A percentile compares a stretch with the other conserved stretches of the same genome.
These are phyloP conservation scores for Aepyceros melampus DNA, from an alignment of 2,113 vertebrate species.

Conservation along the genomic window DNA sequence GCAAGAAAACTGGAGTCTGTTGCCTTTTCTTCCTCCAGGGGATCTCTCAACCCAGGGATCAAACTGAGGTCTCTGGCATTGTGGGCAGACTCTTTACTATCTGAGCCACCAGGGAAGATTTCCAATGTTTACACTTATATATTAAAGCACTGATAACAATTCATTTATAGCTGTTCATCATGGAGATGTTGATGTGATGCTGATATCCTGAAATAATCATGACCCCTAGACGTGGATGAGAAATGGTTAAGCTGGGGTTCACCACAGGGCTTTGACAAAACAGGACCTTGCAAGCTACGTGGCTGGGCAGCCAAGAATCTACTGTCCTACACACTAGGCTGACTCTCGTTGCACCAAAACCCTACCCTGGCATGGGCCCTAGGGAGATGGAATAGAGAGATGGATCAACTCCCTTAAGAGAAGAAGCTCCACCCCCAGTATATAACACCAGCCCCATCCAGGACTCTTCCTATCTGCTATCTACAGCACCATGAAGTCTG, in stretches of 20 bases:
- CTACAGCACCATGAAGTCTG: conserved; percentile 29
- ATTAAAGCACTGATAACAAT: neutral
- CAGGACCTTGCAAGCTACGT: neutral
- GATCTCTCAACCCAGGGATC: neutral
- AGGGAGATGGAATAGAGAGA: conserved; percentile 11
- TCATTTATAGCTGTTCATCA: neutral
- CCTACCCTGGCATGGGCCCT: neutral
- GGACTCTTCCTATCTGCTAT: neutral
- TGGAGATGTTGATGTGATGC: neutral
- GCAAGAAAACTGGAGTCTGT: neutral
- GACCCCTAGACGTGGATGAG: neutral
- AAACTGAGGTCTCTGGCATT: neutral
- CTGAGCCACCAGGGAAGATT: neutral
- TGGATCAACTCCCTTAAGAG: neutral
- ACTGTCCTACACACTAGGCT: conserved; percentile 42
- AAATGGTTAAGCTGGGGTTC: neutral
- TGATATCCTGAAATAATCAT: neutral
- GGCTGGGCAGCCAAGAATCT: conserved; percentile 44
- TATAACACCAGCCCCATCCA: neutral
- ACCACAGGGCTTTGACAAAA: neutral
- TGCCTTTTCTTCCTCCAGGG: neutral
- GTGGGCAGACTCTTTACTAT: neutral
- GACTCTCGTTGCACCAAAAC: neutral
- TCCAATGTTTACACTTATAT: neutral
- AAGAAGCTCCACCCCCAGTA: neutral